phyloP scores from a whole-genome alignment of 2,888 invertebrate species.

The Helleia helle region DNA sequence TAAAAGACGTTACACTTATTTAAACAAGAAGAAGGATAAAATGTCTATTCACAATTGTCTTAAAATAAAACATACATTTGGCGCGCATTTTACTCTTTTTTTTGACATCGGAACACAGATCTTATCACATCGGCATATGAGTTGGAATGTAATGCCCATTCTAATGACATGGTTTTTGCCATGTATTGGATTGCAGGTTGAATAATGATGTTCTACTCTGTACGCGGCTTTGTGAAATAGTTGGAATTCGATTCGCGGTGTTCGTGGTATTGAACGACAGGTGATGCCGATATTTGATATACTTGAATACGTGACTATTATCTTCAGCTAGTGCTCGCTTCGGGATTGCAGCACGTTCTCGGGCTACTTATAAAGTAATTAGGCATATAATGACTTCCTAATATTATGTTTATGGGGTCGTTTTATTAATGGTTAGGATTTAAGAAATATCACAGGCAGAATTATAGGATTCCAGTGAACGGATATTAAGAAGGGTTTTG shows the following conservation, averaged over 20 bases:
- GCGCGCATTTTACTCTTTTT: constrained; percentile 20
- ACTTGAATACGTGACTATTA: not conserved
- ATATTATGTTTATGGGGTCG: no score
- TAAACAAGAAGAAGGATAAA: constrained; percentile 25
- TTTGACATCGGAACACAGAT: constrained; percentile 29
- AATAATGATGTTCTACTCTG: constrained; percentile 51
- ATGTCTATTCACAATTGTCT: constrained; percentile 62
- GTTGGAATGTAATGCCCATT: constrained; percentile 12
- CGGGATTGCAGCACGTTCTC: no score
- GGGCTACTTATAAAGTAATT: no score
- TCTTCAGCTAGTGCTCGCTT: no score
- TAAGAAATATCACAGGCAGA: no score
- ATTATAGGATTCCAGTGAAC: no score
- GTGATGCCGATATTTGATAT: constrained; percentile 16
- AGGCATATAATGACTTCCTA: no score
- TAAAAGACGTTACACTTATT: constrained; percentile 10
- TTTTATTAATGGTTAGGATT: no score
- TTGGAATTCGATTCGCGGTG: constrained; percentile 34
- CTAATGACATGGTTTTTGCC: constrained; percentile 20
- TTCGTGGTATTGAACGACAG: constrained; percentile 22
- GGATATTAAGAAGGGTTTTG: no score
- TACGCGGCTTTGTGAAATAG: constrained; percentile 41
- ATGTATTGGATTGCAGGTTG: constrained; percentile 33
- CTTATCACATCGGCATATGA: constrained; percentile 20
- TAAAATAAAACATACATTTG: constrained; percentile 28